These are phyloP conservation scores for Parus major DNA, from an alignment of 2,113 vertebrate species.

Conservation along the genomic window DNA sequence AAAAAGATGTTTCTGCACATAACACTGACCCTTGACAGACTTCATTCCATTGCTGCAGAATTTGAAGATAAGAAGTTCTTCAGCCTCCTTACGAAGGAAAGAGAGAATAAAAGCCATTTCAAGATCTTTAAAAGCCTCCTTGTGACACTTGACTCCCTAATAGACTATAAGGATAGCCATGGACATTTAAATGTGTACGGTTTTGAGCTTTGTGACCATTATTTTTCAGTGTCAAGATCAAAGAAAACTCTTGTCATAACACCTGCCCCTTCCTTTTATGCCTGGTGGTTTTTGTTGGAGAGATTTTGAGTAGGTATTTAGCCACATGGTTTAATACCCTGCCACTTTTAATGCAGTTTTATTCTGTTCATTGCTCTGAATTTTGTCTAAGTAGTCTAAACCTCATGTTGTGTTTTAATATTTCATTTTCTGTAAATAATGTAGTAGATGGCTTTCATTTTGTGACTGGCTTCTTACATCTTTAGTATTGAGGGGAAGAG, in stretches of 20 bases:
- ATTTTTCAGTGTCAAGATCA: neutral
- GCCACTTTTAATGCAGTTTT: neutral
- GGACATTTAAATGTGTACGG: neutral
- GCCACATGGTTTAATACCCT: neutral
- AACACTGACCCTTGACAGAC: neutral
- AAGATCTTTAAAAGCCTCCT: neutral
- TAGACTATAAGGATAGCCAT: neutral
- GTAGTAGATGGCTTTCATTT: slow-evolving; percentile 33
- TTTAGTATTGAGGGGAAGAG: neutral
- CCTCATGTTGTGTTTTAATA: slow-evolving; percentile 26
- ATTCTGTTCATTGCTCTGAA: slow-evolving; percentile 6
- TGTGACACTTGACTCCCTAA: neutral
- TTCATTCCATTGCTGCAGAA: slow-evolving; percentile 28
- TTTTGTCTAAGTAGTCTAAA: slow-evolving; percentile 9
- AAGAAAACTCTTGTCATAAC: neutral
- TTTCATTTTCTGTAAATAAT: slow-evolving; percentile 61
- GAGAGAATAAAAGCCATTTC: slow-evolving; percentile 27
- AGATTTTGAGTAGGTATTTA: neutral
- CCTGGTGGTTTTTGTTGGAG: neutral
- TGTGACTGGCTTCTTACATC: slow-evolving; percentile 11
- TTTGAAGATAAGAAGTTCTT: slow-evolving; percentile 16
- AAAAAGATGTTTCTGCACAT: neutral
- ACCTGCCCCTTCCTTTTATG: neutral
- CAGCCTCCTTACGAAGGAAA: neutral
- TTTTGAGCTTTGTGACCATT: neutral